Percentiles rank a stretch among this genome's conserved stretches.
These are phyloP conservation scores for Thalassoma bifasciatum DNA, from an alignment of 2,113 vertebrate genomes.

Conservation along the genomic window DNA sequence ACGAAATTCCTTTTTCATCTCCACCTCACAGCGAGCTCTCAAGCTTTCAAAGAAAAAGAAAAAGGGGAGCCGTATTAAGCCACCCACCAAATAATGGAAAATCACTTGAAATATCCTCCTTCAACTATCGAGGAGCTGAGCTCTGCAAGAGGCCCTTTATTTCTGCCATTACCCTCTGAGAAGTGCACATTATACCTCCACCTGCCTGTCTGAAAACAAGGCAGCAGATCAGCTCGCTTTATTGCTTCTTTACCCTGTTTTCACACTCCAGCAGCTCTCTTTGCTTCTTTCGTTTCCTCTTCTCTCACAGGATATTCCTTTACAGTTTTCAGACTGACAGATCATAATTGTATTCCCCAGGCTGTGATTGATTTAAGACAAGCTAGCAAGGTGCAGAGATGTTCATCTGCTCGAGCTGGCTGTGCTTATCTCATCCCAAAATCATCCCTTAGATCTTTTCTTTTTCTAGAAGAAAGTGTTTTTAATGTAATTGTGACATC, in stretches of 20 bases:
- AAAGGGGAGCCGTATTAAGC: constrained; percentile 35
- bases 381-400: constrained; percentile 18
- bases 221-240: constrained; percentile 42
- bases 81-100: constrained; percentile 34
- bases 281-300: neutral
- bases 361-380: constrained; percentile 15
- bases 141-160: constrained; percentile 46
- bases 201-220: constrained; percentile 54
- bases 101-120: constrained; percentile 41
- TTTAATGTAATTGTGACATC: neutral
- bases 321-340: constrained; percentile 17
- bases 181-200: constrained; percentile 55
- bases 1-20: constrained; percentile 34
- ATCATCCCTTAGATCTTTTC: neutral
- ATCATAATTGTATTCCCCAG: constrained; percentile 12
- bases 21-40: constrained; percentile 30
- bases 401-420: constrained; percentile 5
- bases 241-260: constrained; percentile 42
- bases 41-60: constrained; percentile 48
- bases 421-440: constrained; percentile 9
- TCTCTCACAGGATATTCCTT: neutral
- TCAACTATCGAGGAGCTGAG: constrained; percentile 43
- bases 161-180: constrained; percentile 57
- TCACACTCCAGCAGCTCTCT: constrained; percentile 22
- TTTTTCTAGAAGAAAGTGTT: constrained; percentile 8